These are phyloP conservation scores for Neosalanx taihuensis DNA, from an alignment of 2,797 vertebrate genomes.

Conservation along the genomic window DNA sequence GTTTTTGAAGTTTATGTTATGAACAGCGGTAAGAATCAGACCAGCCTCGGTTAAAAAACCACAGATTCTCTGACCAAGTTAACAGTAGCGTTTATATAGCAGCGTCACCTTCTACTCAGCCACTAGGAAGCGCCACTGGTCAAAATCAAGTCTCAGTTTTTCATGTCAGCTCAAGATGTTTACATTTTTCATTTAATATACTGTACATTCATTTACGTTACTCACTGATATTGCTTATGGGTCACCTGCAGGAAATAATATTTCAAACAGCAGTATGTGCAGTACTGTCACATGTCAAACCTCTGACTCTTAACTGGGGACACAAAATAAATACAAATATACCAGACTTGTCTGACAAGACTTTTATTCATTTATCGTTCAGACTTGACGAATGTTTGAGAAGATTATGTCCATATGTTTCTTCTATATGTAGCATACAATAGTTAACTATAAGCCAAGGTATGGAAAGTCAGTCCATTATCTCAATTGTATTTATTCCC, in stretches of 20 bases:
- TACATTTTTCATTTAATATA: neutral
- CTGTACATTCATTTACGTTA: neutral
- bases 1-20: slow-evolving; percentile 14
- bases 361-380: too few relatives aligned
- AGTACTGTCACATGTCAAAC: neutral
- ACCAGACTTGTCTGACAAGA: too few relatives aligned
- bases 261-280: neutral
- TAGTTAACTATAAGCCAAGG: too few relatives aligned
- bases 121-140: slow-evolving; percentile 38
- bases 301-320: neutral
- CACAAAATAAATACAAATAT: too few relatives aligned
- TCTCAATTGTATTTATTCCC: too few relatives aligned
- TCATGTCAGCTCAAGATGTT: neutral
- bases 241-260: neutral
- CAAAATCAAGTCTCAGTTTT: slow-evolving; percentile 12
- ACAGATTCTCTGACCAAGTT: neutral
- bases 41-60: slow-evolving; percentile 23
- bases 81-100: slow-evolving; percentile 42
- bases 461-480: too few relatives aligned
- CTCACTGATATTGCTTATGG: neutral
- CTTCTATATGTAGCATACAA: too few relatives aligned
- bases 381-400: too few relatives aligned
- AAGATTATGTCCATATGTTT: too few relatives aligned
- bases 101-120: slow-evolving; percentile 3
- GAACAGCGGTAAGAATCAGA: slow-evolving; percentile 4